Conservation (phyloP, 2,797 vertebrate species). For the Acanthurus leucopareius region DNA sequence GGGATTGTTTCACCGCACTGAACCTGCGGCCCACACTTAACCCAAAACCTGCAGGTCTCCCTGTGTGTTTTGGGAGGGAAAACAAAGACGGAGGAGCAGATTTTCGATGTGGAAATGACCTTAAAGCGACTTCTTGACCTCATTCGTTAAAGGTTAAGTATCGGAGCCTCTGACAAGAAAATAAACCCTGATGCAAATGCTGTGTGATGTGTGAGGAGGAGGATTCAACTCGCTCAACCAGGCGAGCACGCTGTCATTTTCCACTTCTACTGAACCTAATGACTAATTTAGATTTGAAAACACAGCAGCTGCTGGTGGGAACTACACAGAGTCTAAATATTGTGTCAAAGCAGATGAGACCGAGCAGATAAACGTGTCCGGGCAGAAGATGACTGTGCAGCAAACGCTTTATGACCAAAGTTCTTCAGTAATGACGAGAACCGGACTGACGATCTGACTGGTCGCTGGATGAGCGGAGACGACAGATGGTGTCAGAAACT, state of each 20-base stretch:
- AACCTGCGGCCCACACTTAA: neutral
- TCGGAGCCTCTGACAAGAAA: neutral
- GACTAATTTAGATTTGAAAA: neutral
- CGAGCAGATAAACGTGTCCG: slow-evolving; percentile 1
- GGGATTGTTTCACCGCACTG: slow-evolving; percentile 31
- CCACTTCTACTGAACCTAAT: neutral
- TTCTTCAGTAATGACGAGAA: slow-evolving; percentile 1
- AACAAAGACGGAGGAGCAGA: neutral
- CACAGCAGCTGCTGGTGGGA: neutral
- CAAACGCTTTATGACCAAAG: slow-evolving; percentile 3
- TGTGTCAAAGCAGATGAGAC: slow-evolving; percentile 1
- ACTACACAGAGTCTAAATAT: neutral
- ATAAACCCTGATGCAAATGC: neutral
- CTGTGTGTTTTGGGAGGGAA: neutral
- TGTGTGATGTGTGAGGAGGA: neutral
- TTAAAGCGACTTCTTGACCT: slow-evolving; percentile 1
- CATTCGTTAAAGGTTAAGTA: neutral
- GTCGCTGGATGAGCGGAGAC: neutral
- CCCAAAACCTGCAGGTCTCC: neutral
- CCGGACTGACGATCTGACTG: neutral
- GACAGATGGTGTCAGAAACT: neutral
- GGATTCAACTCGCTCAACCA: neutral
- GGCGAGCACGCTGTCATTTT: neutral
- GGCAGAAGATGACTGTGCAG: neutral
- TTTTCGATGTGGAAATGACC: slow-evolving; percentile 3